phyloP scores from a whole-genome alignment of 2,888 invertebrate genomes.

The Drosophila neonasuta region DNA sequence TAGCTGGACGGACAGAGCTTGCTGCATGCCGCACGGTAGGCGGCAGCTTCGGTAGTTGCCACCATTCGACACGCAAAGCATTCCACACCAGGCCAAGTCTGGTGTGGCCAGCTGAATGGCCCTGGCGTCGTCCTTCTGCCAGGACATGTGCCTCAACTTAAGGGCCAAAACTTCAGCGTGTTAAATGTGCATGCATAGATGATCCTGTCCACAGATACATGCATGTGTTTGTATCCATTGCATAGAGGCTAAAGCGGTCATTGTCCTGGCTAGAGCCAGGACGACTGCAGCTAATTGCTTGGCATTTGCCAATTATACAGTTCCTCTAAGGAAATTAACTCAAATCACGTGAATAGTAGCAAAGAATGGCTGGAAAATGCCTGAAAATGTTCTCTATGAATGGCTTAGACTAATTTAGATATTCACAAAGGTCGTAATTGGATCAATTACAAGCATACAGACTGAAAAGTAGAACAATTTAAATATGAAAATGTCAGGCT shows the following conservation, averaged over 20 bases:
- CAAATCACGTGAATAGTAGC: conserved; percentile 51
- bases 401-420: conserved; percentile 27
- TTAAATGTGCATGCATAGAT: conserved; percentile 43
- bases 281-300: conserved; percentile 64
- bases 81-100: conserved; percentile 38
- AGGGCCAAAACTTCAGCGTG: conserved; percentile 41
- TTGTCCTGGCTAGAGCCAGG: conserved; percentile 51
- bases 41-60: conserved; percentile 38
- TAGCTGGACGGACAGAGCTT: neutral
- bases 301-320: conserved; percentile 67
- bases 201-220: conserved; percentile 1
- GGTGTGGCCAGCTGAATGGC: conserved; percentile 40
- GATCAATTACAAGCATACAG: neutral
- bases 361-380: neutral
- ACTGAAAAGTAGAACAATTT: neutral
- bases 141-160: conserved; percentile 49
- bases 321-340: conserved; percentile 60
- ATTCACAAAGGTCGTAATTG: conserved; percentile 18
- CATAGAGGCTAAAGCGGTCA: conserved; percentile 37
- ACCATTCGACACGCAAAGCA: conserved; percentile 69
- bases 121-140: conserved; percentile 9
- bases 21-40: conserved; percentile 24
- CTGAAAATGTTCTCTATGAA: conserved; percentile 15
- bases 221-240: neutral
- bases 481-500: neutral